Conservation (phyloP, 1,140 invertebrate species). For the Ceratitis capitata region DNA sequence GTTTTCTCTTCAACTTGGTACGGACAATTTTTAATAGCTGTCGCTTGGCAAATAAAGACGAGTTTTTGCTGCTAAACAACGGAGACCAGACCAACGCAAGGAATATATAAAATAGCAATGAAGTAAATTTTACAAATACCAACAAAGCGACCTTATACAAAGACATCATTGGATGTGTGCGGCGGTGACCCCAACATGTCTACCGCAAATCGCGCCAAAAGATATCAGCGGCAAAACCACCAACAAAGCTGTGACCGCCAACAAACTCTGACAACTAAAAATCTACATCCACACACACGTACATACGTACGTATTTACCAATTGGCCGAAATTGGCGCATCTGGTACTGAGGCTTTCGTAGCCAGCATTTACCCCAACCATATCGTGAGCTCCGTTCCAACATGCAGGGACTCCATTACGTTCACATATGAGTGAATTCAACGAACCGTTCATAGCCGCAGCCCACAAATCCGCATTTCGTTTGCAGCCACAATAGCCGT, state of each 20-base stretch:
- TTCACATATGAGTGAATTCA: constrained; percentile 5
- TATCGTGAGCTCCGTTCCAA: background rate
- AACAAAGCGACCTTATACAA: background rate
- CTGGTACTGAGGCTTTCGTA: background rate
- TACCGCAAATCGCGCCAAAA: constrained; percentile 15
- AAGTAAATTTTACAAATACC: background rate
- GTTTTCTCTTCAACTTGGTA: background rate
- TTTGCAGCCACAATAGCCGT: constrained; percentile 1
- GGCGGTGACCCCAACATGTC: background rate
- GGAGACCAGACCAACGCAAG: background rate
- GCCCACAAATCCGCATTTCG: constrained; percentile 24
- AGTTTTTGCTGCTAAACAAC: background rate
- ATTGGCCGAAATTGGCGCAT: background rate
- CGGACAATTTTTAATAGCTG: constrained; percentile 28
- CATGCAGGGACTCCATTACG: background rate
- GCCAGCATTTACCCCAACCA: background rate
- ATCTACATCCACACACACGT: background rate
- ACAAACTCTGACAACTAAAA: background rate
- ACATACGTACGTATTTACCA: background rate
- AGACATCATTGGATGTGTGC: background rate
- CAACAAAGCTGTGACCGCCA: constrained; percentile 6
- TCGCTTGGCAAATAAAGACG: constrained; percentile 28
- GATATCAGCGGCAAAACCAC: background rate
- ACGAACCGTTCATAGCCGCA: constrained; percentile 16
- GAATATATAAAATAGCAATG: background rate